Evolutionary conservation across 2,113 vertebrate species (phyloP).

Genomic region (Lycaon pictus): DNA sequence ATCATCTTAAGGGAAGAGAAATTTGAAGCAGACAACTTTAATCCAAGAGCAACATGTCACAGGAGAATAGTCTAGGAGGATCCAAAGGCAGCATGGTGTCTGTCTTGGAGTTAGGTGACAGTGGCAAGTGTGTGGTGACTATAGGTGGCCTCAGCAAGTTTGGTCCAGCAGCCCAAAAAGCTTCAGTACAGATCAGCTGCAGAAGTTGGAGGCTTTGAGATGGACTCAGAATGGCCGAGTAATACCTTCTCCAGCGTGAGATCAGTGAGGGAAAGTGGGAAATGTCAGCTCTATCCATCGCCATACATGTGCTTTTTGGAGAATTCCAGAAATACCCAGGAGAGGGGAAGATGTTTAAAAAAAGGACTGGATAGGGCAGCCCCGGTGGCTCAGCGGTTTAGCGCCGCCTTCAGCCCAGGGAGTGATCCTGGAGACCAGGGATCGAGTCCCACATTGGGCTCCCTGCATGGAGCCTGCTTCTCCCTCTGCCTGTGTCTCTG

Average conservation of each 20-base stretch:
- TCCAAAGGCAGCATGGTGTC: neutral
- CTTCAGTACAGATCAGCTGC: neutral
- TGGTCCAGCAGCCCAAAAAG: neutral
- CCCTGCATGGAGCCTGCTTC: too few species aligned
- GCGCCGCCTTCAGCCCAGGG: too few species aligned
- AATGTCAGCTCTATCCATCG: neutral
- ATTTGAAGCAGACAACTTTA: neutral
- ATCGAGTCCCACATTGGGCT: too few species aligned
- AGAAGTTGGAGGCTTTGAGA: neutral
- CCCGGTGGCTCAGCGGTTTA: too few species aligned
- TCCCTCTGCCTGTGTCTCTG: too few species aligned
- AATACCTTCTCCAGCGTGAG: neutral
- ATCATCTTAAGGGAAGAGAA: neutral
- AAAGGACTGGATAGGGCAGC: neutral
- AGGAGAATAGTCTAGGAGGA: neutral
- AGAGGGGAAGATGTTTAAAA: neutral
- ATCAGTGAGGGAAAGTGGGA: neutral
- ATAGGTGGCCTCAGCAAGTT: neutral
- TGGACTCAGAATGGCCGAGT: neutral
- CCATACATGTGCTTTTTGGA: neutral
- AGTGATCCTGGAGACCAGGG: too few species aligned
- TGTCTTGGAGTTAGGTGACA: neutral
- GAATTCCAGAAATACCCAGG: constrained; percentile 17
- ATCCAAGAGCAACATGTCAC: neutral
- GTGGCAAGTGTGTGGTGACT: neutral